A percentile compares a stretch with the other conserved stretches of the same genome.
Conservation (phyloP, 1,140 invertebrate genomes). For the Galendromus occidentalis region DNA sequence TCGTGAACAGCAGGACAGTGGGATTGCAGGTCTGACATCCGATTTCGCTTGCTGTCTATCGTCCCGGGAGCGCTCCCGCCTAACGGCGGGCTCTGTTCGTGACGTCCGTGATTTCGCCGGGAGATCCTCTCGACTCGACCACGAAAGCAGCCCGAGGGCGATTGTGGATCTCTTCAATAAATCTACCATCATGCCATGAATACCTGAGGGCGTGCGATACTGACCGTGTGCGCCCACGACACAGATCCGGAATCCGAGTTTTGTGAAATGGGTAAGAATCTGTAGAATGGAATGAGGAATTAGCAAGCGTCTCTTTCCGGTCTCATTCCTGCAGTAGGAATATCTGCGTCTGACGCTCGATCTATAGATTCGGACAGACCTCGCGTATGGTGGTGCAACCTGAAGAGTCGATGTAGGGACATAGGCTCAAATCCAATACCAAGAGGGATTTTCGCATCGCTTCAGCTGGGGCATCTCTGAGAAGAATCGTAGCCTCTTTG, state of each 20-base stretch:
- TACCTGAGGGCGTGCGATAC: neutral
- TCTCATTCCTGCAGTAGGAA: too few species aligned
- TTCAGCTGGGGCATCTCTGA: too few species aligned
- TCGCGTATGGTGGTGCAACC: neutral
- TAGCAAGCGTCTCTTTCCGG: neutral
- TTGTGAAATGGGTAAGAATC: neutral
- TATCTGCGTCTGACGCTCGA: too few species aligned
- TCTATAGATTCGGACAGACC: neutral
- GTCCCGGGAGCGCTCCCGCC: too few species aligned
- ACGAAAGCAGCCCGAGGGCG: too few species aligned
- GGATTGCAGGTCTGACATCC: neutral
- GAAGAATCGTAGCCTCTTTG: too few species aligned
- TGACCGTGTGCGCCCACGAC: neutral
- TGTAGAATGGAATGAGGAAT: neutral
- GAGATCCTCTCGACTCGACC: too few species aligned
- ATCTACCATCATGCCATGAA: too few species aligned
- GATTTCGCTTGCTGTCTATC: too few species aligned
- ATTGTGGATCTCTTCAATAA: too few species aligned
- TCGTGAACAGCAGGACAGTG: neutral
- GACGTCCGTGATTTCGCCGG: too few species aligned
- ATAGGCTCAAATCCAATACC: neutral
- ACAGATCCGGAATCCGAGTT: neutral
- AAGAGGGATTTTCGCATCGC: neutral
- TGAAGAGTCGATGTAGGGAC: constrained; percentile 5
- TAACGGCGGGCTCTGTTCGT: too few species aligned